phyloP scores from a whole-genome alignment of 1,140 invertebrate species.

The Formica exsecta region DNA sequence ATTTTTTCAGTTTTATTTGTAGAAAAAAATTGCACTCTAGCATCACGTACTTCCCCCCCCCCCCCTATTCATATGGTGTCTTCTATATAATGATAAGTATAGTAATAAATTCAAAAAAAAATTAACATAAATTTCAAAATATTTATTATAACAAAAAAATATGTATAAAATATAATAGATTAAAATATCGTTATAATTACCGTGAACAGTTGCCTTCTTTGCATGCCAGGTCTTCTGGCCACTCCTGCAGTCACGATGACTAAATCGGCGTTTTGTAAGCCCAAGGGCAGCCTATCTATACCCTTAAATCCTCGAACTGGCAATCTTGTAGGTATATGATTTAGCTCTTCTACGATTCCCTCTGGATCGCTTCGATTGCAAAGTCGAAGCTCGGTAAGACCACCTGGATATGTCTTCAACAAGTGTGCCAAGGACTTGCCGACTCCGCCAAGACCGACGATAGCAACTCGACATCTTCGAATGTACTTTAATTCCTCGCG shows the following conservation, averaged over 20 bases:
- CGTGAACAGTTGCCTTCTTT: not conserved
- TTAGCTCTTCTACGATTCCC: slow-evolving; percentile 25
- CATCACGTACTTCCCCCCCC: too few species aligned
- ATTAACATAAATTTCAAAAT: too few species aligned
- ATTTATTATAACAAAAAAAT: too few species aligned
- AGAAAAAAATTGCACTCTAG: too few species aligned
- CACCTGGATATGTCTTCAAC: slow-evolving; percentile 29
- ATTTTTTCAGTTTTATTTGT: too few species aligned
- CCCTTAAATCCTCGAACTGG: not conserved
- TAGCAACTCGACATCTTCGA: slow-evolving; percentile 27
- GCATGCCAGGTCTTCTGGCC: not conserved
- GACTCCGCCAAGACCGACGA: slow-evolving; percentile 32
- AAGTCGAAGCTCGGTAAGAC: slow-evolving; percentile 12
- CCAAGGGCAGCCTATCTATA: not conserved
- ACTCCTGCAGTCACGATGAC: not conserved
- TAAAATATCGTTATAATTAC: not conserved
- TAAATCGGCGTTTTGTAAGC: not conserved
- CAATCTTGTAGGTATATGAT: slow-evolving; percentile 24
- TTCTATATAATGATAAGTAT: too few species aligned
- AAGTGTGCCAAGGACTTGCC: slow-evolving; percentile 36
- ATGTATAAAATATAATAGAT: not conserved
- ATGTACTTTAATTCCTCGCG: slow-evolving; percentile 14
- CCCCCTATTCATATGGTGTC: too few species aligned
- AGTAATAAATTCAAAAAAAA: too few species aligned
- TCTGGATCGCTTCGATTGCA: slow-evolving; percentile 23